Evolutionary conservation across 2,797 vertebrate genomes (phyloP).

Genomic region (Neostethus bicornis): DNA sequence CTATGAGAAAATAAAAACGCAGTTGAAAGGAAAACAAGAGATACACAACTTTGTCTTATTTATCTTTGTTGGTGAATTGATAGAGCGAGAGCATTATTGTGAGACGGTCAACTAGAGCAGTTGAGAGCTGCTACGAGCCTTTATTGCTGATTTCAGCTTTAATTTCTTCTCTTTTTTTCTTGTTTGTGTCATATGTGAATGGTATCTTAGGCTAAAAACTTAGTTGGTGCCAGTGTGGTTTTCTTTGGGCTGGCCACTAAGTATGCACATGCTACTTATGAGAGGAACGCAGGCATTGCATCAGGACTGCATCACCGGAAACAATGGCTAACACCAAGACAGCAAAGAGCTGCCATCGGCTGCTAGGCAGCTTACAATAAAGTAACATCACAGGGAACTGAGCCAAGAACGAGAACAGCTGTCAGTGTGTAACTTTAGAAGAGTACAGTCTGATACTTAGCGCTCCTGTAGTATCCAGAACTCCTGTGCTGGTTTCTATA

Average conservation of each 20-base stretch:
- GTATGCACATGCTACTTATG: conserved; percentile 12
- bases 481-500: conserved; percentile 23
- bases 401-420: conserved; percentile 64
- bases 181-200: neutral
- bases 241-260: conserved; percentile 9
- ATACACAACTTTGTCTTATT: no score
- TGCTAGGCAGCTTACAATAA: conserved; percentile 60
- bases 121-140: no score
- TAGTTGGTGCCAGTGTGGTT: neutral
- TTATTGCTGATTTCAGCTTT: no score
- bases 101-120: no score
- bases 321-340: conserved; percentile 55
- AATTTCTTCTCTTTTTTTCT: neutral
- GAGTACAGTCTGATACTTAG: conserved; percentile 42
- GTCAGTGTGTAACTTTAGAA: conserved; percentile 63
- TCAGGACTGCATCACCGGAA: conserved; percentile 53
- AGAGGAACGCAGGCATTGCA: conserved; percentile 23
- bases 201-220: neutral
- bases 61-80: no score
- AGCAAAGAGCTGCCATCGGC: conserved; percentile 39
- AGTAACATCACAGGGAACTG: conserved; percentile 53
- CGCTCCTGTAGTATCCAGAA: conserved; percentile 29
- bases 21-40: no score
- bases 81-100: no score
- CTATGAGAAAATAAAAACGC: no score